Conservation (phyloP, 2,113 vertebrate species). For the Raja brachyura region DNA sequence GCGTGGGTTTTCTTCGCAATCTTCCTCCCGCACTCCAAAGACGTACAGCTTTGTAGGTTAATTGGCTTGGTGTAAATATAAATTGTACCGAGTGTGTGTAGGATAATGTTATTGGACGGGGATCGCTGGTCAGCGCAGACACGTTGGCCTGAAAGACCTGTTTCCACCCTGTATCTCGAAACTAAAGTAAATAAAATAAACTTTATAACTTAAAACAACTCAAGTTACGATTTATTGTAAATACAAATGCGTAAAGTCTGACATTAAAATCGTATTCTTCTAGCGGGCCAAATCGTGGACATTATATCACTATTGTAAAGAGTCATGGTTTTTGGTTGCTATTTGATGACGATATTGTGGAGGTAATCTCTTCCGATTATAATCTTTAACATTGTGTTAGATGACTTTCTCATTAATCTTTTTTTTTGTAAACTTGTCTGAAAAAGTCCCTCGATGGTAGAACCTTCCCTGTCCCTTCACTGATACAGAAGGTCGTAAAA, state of each 20-base stretch:
- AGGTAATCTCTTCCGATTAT: slow-evolving; percentile 54
- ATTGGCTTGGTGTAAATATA: no score
- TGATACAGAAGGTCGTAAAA: no score
- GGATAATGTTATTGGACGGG: no score
- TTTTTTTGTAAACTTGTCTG: slow-evolving; percentile 45
- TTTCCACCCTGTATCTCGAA: no score
- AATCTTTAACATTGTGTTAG: slow-evolving; percentile 25
- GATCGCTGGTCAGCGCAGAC: no score
- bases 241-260: background rate
- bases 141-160: no score
- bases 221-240: background rate
- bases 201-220: background rate
- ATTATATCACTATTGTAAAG: slow-evolving; percentile 89
- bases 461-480: no score
- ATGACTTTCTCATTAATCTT: slow-evolving; percentile 42
- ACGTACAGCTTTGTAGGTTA: no score
- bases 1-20: no score
- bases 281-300: slow-evolving; percentile 82
- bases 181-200: no score
- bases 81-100: no score
- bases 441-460: slow-evolving; percentile 37
- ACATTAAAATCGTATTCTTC: background rate
- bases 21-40: no score
- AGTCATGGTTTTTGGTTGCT: slow-evolving; percentile 87
- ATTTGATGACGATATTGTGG: slow-evolving; percentile 84